phyloP scores from a whole-genome alignment of 2,888 invertebrate genomes.

The Amphiduros pacificus region DNA sequence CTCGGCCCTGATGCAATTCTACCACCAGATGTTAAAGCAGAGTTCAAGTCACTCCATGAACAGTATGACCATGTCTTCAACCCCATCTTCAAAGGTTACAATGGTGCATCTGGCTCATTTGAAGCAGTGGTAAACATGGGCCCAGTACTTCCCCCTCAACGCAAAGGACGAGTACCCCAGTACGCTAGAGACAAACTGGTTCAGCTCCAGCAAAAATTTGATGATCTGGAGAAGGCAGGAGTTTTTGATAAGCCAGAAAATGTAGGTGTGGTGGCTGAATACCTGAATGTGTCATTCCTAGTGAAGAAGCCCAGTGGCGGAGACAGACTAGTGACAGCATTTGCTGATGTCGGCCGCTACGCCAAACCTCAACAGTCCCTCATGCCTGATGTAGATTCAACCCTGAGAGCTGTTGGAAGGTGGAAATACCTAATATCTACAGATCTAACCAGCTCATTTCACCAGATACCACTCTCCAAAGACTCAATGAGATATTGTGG shows the following conservation, averaged over 20 bases:
- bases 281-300: constrained; percentile 3
- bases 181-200: constrained; percentile 15
- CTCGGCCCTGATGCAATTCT: constrained; percentile 23
- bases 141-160: constrained; percentile 14
- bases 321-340: neutral
- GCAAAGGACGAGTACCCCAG: constrained; percentile 21
- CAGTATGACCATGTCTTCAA: constrained; percentile 9
- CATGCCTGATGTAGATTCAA: neutral
- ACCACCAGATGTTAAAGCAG: neutral
- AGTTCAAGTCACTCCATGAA: neutral
- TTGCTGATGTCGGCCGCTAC: neutral
- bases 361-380: neutral
- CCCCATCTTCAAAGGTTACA: neutral
- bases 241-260: constrained; percentile 13
- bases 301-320: neutral
- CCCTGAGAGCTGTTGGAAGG: neutral
- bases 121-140: constrained; percentile 9
- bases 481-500: neutral
- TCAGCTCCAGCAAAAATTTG: constrained; percentile 18
- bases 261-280: constrained; percentile 13
- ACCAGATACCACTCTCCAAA: neutral
- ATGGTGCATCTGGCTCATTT: neutral
- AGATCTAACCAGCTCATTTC: neutral
- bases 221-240: constrained; percentile 12
- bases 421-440: neutral